phyloP scores from a whole-genome alignment of 2,888 invertebrate genomes.

The Tipula confusa region DNA sequence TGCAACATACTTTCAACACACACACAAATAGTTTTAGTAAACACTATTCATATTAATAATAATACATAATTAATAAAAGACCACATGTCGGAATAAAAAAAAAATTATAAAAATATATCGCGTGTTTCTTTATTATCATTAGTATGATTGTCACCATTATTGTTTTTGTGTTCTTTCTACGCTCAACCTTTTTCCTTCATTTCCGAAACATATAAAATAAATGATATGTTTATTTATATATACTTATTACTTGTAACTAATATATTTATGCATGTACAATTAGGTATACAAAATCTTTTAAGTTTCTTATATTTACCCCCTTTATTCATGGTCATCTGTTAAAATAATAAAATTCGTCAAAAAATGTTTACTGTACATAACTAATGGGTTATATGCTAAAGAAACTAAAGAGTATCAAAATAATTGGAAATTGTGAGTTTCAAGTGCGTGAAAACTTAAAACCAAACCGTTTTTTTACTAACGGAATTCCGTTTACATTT shows the following conservation, averaged over 20 bases:
- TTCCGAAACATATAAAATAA: constrained; percentile 12
- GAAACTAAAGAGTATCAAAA: background rate
- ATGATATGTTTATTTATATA: background rate
- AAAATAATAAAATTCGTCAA: background rate
- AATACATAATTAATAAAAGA: background rate
- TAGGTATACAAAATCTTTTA: background rate
- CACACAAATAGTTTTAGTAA: background rate
- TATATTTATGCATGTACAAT: background rate
- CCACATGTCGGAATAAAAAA: background rate
- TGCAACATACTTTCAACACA: background rate
- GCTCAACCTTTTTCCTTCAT: background rate
- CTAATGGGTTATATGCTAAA: background rate
- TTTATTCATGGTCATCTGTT: background rate
- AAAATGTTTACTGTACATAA: background rate
- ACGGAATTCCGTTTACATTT: background rate
- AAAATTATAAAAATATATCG: constrained; percentile 25
- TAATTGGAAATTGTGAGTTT: background rate
- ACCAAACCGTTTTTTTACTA: background rate
- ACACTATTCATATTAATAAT: background rate
- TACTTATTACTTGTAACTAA: too few relatives aligned
- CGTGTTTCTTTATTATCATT: constrained; percentile 14
- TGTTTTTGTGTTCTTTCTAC: constrained; percentile 3
- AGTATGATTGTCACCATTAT: constrained; percentile 7
- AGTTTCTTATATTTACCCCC: background rate
- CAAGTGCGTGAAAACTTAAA: constrained; percentile 5